These are phyloP conservation scores for Epinephelus moara DNA, from an alignment of 2,113 vertebrate genomes.

Conservation along the genomic window DNA sequence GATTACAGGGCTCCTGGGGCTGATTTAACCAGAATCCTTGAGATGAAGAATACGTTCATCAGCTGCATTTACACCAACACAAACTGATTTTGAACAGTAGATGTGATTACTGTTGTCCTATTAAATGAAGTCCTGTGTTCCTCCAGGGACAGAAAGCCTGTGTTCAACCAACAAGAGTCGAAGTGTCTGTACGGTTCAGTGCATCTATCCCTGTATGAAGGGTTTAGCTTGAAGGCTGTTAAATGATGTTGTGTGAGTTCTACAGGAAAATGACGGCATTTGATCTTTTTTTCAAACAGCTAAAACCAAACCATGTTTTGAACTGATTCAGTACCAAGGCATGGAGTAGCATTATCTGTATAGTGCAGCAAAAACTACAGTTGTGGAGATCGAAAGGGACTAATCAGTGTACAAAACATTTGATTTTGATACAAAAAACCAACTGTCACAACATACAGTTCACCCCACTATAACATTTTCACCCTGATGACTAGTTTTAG, in stretches of 20 bases:
- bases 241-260: background rate
- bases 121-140: slow-evolving; percentile 31
- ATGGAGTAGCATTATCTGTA: background rate
- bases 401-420: background rate
- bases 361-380: background rate
- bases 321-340: background rate
- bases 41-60: slow-evolving; percentile 22
- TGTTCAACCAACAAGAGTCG: slow-evolving; percentile 19
- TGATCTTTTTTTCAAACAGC: background rate
- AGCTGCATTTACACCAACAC: slow-evolving; percentile 24
- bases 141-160: slow-evolving; percentile 12
- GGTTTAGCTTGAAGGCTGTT: slow-evolving; percentile 5
- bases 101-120: slow-evolving; percentile 43
- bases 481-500: background rate
- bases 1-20: slow-evolving; percentile 59
- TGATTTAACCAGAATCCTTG: slow-evolving; percentile 43
- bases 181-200: background rate
- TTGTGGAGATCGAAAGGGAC: background rate
- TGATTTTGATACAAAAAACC: background rate
- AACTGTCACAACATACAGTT: background rate
- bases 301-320: background rate
- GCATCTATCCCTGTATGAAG: slow-evolving; percentile 8
- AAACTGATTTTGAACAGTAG: slow-evolving; percentile 46
- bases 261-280: background rate
- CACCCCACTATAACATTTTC: background rate